Evolutionary conservation across 2,113 vertebrate genomes (phyloP).

Genomic region (Mixornis gularis): DNA sequence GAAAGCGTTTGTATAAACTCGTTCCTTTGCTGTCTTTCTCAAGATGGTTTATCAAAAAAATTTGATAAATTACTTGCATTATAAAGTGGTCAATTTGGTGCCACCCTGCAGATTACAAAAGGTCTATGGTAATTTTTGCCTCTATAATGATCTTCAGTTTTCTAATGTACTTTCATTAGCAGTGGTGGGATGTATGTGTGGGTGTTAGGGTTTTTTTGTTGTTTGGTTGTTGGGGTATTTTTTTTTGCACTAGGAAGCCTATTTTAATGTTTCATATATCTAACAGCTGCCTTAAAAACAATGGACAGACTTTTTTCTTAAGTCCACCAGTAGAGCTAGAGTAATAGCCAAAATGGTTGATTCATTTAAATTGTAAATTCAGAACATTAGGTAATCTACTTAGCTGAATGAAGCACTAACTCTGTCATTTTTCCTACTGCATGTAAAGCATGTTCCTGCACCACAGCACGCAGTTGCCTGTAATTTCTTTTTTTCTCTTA

Average conservation of each 20-base stretch:
- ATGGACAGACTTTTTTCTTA: background rate
- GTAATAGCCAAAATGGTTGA: background rate
- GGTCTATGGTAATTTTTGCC: background rate
- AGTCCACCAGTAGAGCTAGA: background rate
- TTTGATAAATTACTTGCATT: background rate
- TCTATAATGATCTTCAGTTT: background rate
- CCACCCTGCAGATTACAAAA: background rate
- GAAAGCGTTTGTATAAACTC: background rate
- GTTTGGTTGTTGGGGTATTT: background rate
- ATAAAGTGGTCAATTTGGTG: background rate
- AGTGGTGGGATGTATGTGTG: background rate
- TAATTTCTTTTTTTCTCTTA: background rate
- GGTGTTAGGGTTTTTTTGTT: background rate
- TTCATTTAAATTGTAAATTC: background rate
- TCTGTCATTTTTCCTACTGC: background rate
- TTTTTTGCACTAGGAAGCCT: background rate
- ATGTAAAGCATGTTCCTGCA: background rate
- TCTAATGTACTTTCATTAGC: background rate
- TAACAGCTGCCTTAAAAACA: background rate
- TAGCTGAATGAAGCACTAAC: background rate
- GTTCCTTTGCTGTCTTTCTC: background rate
- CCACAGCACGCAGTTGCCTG: background rate
- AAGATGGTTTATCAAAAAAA: background rate
- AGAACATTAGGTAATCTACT: constrained; percentile 7
- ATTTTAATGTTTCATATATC: background rate